phyloP scores from a whole-genome alignment of 2,113 vertebrate species.

The Siniperca chuatsi region DNA sequence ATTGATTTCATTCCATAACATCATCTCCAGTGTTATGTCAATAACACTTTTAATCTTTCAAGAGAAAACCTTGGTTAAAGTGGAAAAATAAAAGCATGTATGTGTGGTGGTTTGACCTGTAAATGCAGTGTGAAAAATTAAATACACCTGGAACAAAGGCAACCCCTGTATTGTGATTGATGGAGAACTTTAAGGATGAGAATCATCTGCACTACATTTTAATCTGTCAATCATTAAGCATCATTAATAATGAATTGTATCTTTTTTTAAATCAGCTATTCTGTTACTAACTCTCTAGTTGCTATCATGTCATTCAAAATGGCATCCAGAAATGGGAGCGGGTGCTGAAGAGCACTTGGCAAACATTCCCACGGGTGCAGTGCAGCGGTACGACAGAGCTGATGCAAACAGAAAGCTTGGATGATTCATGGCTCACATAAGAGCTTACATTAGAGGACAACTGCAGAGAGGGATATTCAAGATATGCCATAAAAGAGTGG shows the following conservation, averaged over 20 bases:
- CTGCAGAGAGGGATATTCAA: constrained; percentile 39
- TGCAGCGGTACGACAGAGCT: constrained; percentile 44
- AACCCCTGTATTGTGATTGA: constrained; percentile 27
- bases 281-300: constrained; percentile 35
- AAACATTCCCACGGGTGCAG: constrained; percentile 44
- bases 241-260: constrained; percentile 24
- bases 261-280: constrained; percentile 23
- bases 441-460: constrained; percentile 52
- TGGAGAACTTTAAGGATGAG: constrained; percentile 1
- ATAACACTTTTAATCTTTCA: constrained; percentile 13
- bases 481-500: constrained; percentile 45
- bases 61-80: background rate
- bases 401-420: constrained; percentile 64
- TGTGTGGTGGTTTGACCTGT: background rate
- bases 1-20: constrained; percentile 35
- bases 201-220: constrained; percentile 11
- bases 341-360: constrained; percentile 55
- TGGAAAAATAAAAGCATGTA: background rate
- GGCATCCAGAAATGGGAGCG: constrained; percentile 40
- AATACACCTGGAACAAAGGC: background rate
- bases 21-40: constrained; percentile 15
- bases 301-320: constrained; percentile 43
- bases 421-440: constrained; percentile 65
- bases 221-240: constrained; percentile 37
- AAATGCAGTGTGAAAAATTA: background rate